These are phyloP conservation scores for Channa argus DNA, from an alignment of 2,113 vertebrate genomes.

Conservation along the genomic window DNA sequence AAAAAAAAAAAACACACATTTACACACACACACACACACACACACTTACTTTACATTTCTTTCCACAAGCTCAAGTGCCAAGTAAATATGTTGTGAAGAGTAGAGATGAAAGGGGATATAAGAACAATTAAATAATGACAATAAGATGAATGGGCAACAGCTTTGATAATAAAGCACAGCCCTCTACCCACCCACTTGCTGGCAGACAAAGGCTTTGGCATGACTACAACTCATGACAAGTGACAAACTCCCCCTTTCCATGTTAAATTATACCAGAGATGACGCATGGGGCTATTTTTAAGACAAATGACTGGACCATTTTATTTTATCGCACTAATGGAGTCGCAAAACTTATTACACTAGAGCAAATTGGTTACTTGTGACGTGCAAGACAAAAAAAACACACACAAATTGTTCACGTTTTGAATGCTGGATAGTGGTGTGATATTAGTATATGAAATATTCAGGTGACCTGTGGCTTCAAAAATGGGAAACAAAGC, in stretches of 20 bases:
- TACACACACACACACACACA: background rate
- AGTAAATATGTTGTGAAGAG: background rate
- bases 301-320: constrained; percentile 5
- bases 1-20: background rate
- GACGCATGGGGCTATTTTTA: background rate
- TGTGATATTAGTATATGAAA: no score
- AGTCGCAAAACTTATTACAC: no score
- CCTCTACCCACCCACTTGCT: background rate
- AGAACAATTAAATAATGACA: background rate
- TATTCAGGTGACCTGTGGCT: no score
- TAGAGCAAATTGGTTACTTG: no score
- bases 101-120: background rate
- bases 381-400: no score
- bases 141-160: background rate
- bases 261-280: constrained; percentile 15
- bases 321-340: constrained; percentile 11
- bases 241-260: constrained; percentile 13
- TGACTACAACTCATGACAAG: constrained; percentile 17
- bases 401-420: no score
- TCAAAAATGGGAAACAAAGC: no score
- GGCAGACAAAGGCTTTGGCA: constrained; percentile 1
- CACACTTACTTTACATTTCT: background rate
- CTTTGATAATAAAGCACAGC: background rate
- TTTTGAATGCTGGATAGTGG: no score
- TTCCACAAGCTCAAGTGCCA: no score